Conservation (phyloP, 2,113 vertebrate species). For the Coreoperca whiteheadi region DNA sequence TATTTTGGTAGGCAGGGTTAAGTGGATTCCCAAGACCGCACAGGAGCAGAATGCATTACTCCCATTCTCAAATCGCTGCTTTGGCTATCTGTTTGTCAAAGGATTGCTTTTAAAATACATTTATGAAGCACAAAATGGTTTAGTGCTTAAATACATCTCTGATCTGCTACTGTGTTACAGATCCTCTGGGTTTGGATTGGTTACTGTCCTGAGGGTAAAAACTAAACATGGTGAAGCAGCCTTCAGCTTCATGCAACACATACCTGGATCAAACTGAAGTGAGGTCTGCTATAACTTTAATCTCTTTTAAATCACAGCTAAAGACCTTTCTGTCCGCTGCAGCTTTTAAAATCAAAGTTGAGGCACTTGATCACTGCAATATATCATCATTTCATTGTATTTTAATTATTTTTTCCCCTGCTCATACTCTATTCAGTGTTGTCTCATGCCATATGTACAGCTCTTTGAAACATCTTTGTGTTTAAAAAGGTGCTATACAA, state of each 20-base stretch:
- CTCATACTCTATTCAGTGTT: background rate
- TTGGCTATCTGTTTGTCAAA: background rate
- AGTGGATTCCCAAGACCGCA: background rate
- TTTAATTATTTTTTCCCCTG: background rate
- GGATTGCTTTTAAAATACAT: slow-evolving; percentile 27
- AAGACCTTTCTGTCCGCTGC: background rate
- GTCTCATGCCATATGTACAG: background rate
- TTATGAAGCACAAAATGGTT: slow-evolving; percentile 32
- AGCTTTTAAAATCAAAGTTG: background rate
- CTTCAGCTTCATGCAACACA: slow-evolving; percentile 9
- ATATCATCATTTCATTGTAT: background rate
- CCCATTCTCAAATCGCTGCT: slow-evolving; percentile 8
- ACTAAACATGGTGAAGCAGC: background rate
- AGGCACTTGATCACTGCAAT: background rate
- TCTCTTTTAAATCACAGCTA: slow-evolving; percentile 2
- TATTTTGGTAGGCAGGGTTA: slow-evolving; percentile 11
- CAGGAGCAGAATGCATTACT: slow-evolving; percentile 14
- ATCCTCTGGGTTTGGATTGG: background rate
- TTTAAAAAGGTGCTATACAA: slow-evolving; percentile 21
- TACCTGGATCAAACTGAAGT: slow-evolving; percentile 2
- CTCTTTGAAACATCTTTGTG: slow-evolving; percentile 17
- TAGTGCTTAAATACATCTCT: background rate
- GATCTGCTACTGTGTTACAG: background rate
- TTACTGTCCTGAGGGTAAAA: slow-evolving; percentile 9
- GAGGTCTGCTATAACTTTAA: background rate